phyloP scores from a whole-genome alignment of 2,797 vertebrate species.

The Alosa sapidissima region DNA sequence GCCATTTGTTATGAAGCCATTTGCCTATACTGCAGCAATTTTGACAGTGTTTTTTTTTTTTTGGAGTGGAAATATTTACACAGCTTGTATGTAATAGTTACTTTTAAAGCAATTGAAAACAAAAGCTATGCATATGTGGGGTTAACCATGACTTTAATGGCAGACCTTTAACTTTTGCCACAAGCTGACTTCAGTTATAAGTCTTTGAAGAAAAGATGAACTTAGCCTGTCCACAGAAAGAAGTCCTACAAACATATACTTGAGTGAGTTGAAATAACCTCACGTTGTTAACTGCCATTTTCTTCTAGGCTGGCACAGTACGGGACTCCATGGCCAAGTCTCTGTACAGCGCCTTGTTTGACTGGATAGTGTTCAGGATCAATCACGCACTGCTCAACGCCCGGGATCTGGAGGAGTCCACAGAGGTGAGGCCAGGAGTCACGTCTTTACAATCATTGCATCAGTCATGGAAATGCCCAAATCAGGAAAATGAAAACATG shows the following conservation, averaged over 20 bases:
- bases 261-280: not conserved
- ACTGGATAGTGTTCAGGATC: constrained; percentile 99
- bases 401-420: constrained; percentile 88
- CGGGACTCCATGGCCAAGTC: constrained; percentile 98
- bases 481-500: not conserved
- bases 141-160: constrained; percentile 2
- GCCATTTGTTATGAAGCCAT: not conserved
- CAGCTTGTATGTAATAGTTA: constrained; percentile 16
- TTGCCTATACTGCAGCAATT: not conserved
- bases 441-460: not conserved
- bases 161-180: constrained; percentile 13
- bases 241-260: not conserved
- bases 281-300: constrained; percentile 23
- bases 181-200: not conserved
- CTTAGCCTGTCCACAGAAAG: not conserved
- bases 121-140: constrained; percentile 39
- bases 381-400: constrained; percentile 96
- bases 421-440: constrained; percentile 76
- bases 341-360: constrained; percentile 94
- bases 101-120: constrained; percentile 39
- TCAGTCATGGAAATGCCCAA: not conserved
- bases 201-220: not conserved
- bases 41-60: not conserved
- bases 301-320: constrained; percentile 65
- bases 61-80: constrained; percentile 8